Base-by-base conservation (phyloP, 2,797 vertebrate species). In the Lepilemur ruficaudatus region DNA sequence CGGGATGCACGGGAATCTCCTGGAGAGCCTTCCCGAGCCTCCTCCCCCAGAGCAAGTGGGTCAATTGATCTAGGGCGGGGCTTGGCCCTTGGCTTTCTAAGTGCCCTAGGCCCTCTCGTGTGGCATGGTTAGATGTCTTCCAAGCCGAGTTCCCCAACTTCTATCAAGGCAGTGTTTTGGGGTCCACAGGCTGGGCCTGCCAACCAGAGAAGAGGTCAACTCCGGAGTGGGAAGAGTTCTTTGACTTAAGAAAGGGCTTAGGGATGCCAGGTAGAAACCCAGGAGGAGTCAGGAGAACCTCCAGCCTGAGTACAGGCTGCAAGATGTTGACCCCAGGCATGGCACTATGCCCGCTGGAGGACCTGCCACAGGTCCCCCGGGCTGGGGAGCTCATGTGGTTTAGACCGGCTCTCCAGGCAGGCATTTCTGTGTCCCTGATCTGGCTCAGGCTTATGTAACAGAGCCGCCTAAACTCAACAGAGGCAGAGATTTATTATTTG, bases 41-140 rank as follows among this genome's bases (percentile, higher is more conserved):
- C 22, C 3, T n/a, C 10, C 18, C 5, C 1, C 0, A 38, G 6
- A 41, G 30, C 0, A 0, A 11, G 12, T 0, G 11, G 22, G 50
- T 65, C n/a, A 18, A 2, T 8, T 6, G 10, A 35, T 1, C 3
- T 0, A 4, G 20, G 50, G 14, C 17, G 23, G n/a, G 7, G 48
- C 30, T 4, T 1, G 61, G 48, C 35, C 48, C 35, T 2, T 7
- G 48, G 13, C 48, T 55, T n/a, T 65, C 7, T 2, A 23, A 59
- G 70, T 0, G n/a, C 46, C 28, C 46, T 20, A 30, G 15, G 7
- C 9, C 20, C 48, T 23, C 50, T 23, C 2, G 0, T 1, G 55
- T 4, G 15, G 23, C 41, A 5, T 2, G 1, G n/a, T 43, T 46
- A 3, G 9, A 4, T 32, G 41, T 32, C n/a, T 18, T 55, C 78